Evolutionary conservation across 2,888 invertebrate genomes (phyloP).

Genomic region (Nomada flava): DNA sequence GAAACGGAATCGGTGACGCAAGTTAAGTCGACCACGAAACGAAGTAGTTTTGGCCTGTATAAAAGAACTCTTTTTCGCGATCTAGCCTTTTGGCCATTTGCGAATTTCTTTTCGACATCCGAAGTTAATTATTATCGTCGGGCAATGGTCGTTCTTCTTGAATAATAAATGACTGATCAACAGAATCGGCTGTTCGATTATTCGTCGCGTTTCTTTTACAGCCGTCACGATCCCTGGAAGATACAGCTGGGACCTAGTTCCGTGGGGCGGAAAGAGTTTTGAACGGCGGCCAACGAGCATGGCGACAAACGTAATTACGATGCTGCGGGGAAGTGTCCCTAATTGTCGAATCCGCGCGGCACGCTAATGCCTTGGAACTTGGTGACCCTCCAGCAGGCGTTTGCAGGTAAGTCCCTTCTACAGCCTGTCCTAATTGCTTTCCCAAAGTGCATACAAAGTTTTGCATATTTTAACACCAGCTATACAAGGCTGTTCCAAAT

Average conservation of each 20-base stretch:
- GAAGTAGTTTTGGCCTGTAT: constrained; percentile 29
- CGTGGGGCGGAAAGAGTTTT: constrained; percentile 63
- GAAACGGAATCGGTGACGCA: background rate
- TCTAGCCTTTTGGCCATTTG: background rate
- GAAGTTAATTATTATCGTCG: background rate
- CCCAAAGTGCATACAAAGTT: background rate
- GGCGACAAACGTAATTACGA: constrained; percentile 71
- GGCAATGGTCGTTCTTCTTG: background rate
- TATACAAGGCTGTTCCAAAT: background rate
- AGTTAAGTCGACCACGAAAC: constrained; percentile 52
- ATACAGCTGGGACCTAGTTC: constrained; percentile 44
- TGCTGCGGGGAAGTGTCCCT: constrained; percentile 69
- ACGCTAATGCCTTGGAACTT: constrained; percentile 51
- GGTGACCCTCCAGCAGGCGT: constrained; percentile 43
- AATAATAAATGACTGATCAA: background rate
- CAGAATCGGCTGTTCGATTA: background rate
- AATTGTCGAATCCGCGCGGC: constrained; percentile 70
- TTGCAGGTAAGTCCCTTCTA: constrained; percentile 49
- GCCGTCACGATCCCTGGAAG: constrained; percentile 8
- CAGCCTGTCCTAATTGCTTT: constrained; percentile 18
- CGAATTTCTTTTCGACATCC: constrained; percentile 3
- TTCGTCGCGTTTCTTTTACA: background rate
- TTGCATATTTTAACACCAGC: background rate
- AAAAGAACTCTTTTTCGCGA: background rate
- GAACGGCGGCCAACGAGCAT: constrained; percentile 70